Conservation (phyloP, 1,140 invertebrate genomes). For the Oncopeltus fasciatus region DNA sequence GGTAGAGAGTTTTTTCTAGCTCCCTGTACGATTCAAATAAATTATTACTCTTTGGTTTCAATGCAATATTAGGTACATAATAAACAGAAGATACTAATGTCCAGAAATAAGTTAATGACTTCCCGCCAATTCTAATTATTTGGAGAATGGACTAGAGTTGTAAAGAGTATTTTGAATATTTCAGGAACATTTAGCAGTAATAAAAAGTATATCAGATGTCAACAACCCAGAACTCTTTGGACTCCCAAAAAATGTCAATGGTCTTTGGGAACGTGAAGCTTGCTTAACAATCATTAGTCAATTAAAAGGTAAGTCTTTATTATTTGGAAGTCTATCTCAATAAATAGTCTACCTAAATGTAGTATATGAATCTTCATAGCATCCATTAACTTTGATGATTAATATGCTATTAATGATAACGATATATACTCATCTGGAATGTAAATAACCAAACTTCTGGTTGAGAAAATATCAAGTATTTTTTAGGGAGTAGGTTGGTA, state of each 20-base stretch:
- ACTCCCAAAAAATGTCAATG: conserved; percentile 65
- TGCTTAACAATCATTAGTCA: conserved; percentile 46
- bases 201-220: conserved; percentile 47
- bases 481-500: too few species aligned
- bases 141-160: neutral
- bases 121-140: neutral
- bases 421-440: too few species aligned
- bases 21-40: too few species aligned
- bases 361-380: too few species aligned
- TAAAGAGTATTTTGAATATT: conserved; percentile 22
- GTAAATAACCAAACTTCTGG: too few species aligned
- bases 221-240: conserved; percentile 60
- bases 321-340: too few species aligned
- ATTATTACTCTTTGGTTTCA: neutral
- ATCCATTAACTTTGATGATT: too few species aligned
- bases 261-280: conserved; percentile 56
- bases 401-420: too few species aligned
- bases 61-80: neutral
- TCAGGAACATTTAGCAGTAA: conserved; percentile 44
- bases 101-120: neutral
- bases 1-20: too few species aligned
- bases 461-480: too few species aligned
- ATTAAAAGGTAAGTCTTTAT: conserved; percentile 49
- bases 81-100: neutral
- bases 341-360: too few species aligned